These are phyloP conservation scores for Phainopepla nitens DNA, from an alignment of 2,113 vertebrate species.

Conservation along the genomic window DNA sequence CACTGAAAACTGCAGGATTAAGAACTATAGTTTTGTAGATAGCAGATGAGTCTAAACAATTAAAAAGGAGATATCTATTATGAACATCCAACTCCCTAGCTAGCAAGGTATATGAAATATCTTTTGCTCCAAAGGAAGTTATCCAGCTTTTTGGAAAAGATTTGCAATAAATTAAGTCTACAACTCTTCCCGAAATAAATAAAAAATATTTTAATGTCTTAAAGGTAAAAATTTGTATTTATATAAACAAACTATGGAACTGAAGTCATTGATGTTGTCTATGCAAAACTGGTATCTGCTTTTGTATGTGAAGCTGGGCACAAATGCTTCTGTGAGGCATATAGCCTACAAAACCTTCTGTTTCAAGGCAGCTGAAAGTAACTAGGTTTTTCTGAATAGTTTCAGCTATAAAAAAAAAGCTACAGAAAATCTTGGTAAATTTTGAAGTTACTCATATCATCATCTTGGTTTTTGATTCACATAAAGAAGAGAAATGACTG, in stretches of 20 bases:
- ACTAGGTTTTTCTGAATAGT: not conserved
- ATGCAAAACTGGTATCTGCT: not conserved
- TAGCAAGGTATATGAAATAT: not conserved
- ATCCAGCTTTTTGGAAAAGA: not conserved
- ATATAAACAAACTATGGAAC: not conserved
- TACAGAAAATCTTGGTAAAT: not conserved
- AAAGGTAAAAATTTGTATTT: not conserved
- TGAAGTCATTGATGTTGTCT: not conserved
- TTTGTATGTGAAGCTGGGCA: not conserved
- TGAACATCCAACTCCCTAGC: not conserved
- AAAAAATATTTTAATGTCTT: not conserved
- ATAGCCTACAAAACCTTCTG: not conserved
- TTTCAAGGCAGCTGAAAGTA: not conserved
- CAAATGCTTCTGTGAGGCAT: not conserved
- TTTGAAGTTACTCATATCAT: not conserved
- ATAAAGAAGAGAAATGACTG: not conserved
- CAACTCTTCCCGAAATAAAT: not conserved
- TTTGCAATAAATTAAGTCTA: not conserved
- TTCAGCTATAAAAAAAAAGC: not conserved
- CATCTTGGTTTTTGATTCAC: not conserved
- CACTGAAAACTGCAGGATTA: not conserved
- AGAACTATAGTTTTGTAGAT: not conserved
- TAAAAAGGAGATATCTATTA: not conserved
- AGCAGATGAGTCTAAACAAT: not conserved
- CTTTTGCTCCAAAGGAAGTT: not conserved